Evolutionary conservation across 2,888 invertebrate species (phyloP).

Genomic region (Mellilla xanthometata): DNA sequence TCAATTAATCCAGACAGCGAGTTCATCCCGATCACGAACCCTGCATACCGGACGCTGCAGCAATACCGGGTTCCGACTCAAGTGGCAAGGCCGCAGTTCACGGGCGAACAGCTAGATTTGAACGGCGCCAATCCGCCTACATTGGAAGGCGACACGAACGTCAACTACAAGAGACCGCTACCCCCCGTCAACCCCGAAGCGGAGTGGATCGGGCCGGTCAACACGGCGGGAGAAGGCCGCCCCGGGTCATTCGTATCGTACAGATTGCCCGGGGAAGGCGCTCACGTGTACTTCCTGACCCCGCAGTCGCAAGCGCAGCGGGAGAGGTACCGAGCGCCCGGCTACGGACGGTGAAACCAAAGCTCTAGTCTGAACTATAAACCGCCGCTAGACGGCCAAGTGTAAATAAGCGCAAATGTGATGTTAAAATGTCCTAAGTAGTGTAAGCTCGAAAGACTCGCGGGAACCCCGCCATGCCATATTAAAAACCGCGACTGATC

Average conservation of each 20-base stretch:
- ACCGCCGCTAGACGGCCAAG: constrained; percentile 63
- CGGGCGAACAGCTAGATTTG: constrained; percentile 68
- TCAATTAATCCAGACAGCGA: constrained; percentile 88
- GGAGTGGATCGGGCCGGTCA: constrained; percentile 81
- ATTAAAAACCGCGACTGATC: constrained; percentile 60
- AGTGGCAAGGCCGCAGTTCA: constrained; percentile 59
- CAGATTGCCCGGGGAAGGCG: constrained; percentile 88
- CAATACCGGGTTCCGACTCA: constrained; percentile 59
- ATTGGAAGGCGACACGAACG: constrained; percentile 72
- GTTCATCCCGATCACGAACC: constrained; percentile 75
- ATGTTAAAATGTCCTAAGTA: constrained; percentile 81
- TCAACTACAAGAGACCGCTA: constrained; percentile 83
- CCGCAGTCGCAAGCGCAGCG: constrained; percentile 79
- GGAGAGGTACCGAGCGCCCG: constrained; percentile 63
- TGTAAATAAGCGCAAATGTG: constrained; percentile 81
- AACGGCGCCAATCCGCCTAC: constrained; percentile 53
- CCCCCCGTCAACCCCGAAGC: constrained; percentile 82
- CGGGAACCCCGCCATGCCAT: constrained; percentile 75
- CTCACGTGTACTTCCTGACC: constrained; percentile 90
- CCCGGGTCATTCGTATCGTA: constrained; percentile 88
- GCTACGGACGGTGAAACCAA: constrained; percentile 77
- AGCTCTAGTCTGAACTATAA: constrained; percentile 75
- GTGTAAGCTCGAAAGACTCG: constrained; percentile 72
- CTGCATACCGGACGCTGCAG: constrained; percentile 60
- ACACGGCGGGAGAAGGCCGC: constrained; percentile 67